Evolutionary conservation across 2,797 vertebrate species (phyloP).

Genomic region (Tiaroga cobitis): DNA sequence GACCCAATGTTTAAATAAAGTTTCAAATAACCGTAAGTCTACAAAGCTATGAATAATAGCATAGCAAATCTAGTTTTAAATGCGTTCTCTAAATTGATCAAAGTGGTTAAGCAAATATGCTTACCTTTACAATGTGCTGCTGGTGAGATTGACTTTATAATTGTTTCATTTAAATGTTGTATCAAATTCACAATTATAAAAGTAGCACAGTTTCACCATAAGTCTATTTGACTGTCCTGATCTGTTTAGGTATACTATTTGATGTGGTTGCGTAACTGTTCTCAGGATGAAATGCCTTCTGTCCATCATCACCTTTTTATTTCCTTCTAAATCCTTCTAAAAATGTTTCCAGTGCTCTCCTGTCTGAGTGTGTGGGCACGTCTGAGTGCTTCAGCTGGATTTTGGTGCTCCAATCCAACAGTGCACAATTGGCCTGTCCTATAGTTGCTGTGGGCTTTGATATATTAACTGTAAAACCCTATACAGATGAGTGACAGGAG

Average conservation of each 20-base stretch:
- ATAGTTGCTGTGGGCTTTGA: not conserved
- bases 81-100: not conserved
- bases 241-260: not conserved
- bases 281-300: conserved; percentile 2
- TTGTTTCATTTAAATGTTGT: not conserved
- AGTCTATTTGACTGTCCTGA: not conserved
- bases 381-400: not conserved
- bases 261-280: conserved; percentile 11
- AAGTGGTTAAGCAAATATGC: not conserved
- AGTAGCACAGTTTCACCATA: not conserved
- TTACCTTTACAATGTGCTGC: not conserved
- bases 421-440: not conserved
- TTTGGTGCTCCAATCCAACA: not conserved
- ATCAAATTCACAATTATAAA: not conserved
- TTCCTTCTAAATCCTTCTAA: conserved; percentile 1
- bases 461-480: conserved; percentile 3
- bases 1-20: not conserved
- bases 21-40: no score
- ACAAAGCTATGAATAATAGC: not conserved
- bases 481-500: not conserved
- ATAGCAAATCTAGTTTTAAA: no score
- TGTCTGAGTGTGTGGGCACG: conserved; percentile 17
- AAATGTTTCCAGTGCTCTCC: conserved; percentile 18
- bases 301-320: conserved; percentile 1
- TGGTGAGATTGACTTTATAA: not conserved